Conservation (phyloP, 1,140 invertebrate species). For the Penaeus japonicus region DNA sequence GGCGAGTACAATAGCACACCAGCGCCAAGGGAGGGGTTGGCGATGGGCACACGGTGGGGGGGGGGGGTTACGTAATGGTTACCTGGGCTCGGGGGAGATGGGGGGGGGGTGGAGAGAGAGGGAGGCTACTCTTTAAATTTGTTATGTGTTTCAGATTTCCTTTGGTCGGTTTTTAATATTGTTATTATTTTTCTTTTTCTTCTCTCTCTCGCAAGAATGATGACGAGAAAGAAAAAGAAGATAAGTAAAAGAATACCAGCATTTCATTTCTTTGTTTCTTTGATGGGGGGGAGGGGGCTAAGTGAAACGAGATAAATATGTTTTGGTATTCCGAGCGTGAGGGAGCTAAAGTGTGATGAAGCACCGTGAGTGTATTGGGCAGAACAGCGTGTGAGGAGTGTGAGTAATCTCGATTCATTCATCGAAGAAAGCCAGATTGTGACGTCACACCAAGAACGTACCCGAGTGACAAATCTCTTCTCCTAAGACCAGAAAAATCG, state of each 20-base stretch:
- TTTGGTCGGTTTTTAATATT: too few species aligned
- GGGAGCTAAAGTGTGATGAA: neutral
- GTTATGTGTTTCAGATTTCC: too few species aligned
- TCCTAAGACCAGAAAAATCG: neutral
- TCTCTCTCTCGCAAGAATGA: too few species aligned
- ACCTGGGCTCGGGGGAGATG: too few species aligned
- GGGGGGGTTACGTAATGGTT: too few species aligned
- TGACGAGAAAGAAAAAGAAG: neutral
- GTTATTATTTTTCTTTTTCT: too few species aligned
- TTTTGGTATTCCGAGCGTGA: too few species aligned
- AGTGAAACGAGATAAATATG: neutral
- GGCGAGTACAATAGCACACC: too few species aligned
- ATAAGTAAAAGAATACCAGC: neutral
- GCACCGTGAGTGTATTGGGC: neutral
- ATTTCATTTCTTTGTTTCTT: too few species aligned
- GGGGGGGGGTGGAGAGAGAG: too few species aligned
- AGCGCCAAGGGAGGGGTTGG: too few species aligned
- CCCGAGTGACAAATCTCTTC: slow-evolving; percentile 14
- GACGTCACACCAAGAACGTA: slow-evolving; percentile 31
- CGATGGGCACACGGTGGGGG: too few species aligned
- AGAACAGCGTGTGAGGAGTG: neutral
- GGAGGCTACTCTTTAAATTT: neutral
- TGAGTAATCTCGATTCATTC: slow-evolving; percentile 43
- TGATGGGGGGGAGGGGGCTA: neutral
- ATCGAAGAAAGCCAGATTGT: slow-evolving; percentile 35